Evolutionary conservation across 2,113 vertebrate species (phyloP).

Genomic region (Ranitomeya imitator): DNA sequence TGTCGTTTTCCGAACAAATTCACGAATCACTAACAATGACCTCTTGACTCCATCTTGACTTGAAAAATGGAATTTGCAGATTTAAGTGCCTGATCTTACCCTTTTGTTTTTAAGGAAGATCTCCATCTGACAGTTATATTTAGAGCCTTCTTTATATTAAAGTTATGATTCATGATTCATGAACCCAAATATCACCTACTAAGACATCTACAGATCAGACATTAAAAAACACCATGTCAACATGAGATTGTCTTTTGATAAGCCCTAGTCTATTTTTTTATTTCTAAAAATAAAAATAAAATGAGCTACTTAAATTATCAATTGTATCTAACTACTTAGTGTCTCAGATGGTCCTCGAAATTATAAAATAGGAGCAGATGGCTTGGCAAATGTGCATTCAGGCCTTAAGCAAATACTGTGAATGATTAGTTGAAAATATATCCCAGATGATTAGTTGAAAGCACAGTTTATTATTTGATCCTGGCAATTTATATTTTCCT

Average conservation of each 20-base stretch:
- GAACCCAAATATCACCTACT: background rate
- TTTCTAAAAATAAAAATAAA: background rate
- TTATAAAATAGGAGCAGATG: conserved; percentile 54
- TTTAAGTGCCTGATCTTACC: no score
- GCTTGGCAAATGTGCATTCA: conserved; percentile 57
- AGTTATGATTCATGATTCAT: background rate
- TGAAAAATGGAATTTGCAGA: no score
- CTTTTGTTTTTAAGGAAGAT: no score
- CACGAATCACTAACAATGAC: no score
- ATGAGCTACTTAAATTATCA: conserved; percentile 22
- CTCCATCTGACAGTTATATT: background rate
- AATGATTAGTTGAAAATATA: conserved; percentile 56
- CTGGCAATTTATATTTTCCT: conserved; percentile 20
- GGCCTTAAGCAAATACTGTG: conserved; percentile 55
- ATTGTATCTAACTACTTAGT: conserved; percentile 31
- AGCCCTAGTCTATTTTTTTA: background rate
- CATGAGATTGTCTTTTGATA: background rate
- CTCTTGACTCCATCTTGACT: no score
- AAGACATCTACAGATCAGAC: background rate
- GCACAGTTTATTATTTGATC: conserved; percentile 53
- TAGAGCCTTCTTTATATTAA: background rate
- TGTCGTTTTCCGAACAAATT: no score
- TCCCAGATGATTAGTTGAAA: conserved; percentile 53
- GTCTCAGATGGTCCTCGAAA: conserved; percentile 51
- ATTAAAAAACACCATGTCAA: background rate